These are phyloP conservation scores for Spinus pinus DNA, from an alignment of 2,797 vertebrate species.

Conservation along the genomic window DNA sequence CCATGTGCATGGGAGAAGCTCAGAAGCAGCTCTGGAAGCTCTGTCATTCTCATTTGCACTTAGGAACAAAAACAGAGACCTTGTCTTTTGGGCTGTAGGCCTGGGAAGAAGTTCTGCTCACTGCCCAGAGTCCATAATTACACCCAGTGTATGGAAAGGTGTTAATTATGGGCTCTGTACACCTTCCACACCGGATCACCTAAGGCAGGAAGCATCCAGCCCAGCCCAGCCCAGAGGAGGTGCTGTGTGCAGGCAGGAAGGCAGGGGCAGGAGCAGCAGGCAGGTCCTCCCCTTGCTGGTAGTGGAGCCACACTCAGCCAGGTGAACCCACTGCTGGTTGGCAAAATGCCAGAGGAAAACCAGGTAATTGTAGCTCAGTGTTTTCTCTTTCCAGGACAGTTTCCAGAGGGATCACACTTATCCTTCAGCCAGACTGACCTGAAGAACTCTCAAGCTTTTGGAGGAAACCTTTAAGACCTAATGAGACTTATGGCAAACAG, in stretches of 20 bases:
- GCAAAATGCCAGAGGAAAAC: background rate
- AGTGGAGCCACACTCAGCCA: rapidly evolving
- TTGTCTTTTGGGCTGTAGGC: background rate
- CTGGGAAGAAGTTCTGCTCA: background rate
- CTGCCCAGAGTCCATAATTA: background rate
- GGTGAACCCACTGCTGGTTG: background rate
- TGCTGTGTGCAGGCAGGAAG: background rate
- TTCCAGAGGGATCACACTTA: background rate
- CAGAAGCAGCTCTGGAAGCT: background rate
- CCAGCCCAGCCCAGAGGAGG: background rate
- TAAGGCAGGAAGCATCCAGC: background rate
- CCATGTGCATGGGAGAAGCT: rapidly evolving
- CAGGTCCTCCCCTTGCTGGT: background rate
- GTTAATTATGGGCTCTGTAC: background rate
- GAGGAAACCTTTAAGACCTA: background rate
- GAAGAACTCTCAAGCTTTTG: background rate
- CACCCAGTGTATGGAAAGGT: background rate
- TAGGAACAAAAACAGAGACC: background rate
- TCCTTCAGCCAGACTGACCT: background rate
- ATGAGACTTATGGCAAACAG: background rate
- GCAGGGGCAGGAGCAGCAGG: background rate
- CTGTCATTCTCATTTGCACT: background rate
- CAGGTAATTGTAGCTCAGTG: background rate
- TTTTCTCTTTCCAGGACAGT: background rate
- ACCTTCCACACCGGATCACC: background rate